Base-by-base conservation (phyloP, 2,797 vertebrate species). In the Rhinella marina region DNA sequence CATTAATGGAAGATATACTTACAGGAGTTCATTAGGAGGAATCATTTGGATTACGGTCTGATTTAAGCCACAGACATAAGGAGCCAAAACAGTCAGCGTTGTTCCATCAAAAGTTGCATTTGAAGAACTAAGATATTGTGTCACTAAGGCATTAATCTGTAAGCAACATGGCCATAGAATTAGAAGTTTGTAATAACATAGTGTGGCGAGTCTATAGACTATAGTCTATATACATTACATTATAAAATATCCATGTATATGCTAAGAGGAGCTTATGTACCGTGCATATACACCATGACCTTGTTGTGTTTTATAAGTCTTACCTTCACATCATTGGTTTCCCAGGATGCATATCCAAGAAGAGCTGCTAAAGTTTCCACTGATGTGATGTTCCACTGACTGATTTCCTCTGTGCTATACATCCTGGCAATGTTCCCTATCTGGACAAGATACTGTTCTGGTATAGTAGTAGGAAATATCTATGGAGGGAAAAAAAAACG, bases 351-450 rank as follows among this genome's bases (percentile, higher is more conserved):
- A 14, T 66, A 77, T 56, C 21, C 25, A 73, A 91, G 6, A 19
- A 90, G 23, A 27, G 75, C 61, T 23, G 75, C 48, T 32, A 91
- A 81, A 5, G 88, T 90, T 5, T 90, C 85, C 2, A 68, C 52
- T 25, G 41, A 19, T 52, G 88, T 89, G 11, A 90, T 87, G 21
- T 88, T 91, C 90, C 90, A 91, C 4, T 16, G 25, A 61, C 52
- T 62, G 23, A 91, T 88, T 27, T 90, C 87, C 10, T 84, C 14
- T 1, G 76, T 25, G 41, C 78, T 90, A 6, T 90, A 91, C 41
- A 79, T 54, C 7, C 19, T 81, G 57, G 85, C 80, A 66, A 91
- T 87, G 21, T 84, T 85, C 12, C 90, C 88, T 29, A 91, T 48
- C 23, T 87, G 72, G 52, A 70, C 59, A 52, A 91, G 87, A 41